Base-by-base conservation (phyloP, 2,113 vertebrate genomes). In the Glaucomys volans region DNA sequence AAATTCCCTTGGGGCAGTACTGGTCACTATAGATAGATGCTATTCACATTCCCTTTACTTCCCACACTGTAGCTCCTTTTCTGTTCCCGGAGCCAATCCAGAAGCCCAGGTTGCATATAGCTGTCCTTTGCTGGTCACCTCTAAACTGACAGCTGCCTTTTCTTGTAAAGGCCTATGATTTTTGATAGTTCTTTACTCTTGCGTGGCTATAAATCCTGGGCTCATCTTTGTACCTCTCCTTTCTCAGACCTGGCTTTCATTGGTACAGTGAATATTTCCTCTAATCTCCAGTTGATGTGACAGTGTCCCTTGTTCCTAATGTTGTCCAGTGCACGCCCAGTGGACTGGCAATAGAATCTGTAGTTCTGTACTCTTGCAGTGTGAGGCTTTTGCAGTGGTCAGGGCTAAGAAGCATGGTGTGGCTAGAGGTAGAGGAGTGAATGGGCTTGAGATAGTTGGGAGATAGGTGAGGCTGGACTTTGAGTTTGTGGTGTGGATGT, bases 191-290 rank as follows among this genome's bases (percentile, higher is more conserved):
- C 17, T 57, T 52, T 28, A 16, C n/a, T 59, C 20, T 87, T 35
- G 44, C 44, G 50, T 52, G 22, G 8, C 13, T 6, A 3, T 18
- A 30, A 52, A 22, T 62, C 69, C 35, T 30, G 0, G 59, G 59
- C 52, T 42, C 3, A 0, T 66, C 37, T 28, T 26, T 26, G 26
- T n/a, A 1, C 16, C 18, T 82, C 37, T 30, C 1, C 62, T 11
- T 40, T 40, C 72, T 16, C 16, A 47, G 12, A n/a, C n/a, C 4
- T 7, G 9, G 35, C 9, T 0, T 35, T 35, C 22, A 9, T 16
- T 1, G 8, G 52, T 10, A n/a, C 6, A 32, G 71, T 52, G 7
- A 12, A 8, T 35, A 12, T 8, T 14, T 32, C 7, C 0, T 35
- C 10, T 84, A 2, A 20, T 42, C 30, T 69, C 17, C 54, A 72